These are phyloP conservation scores for Megaceryle torquata DNA, from an alignment of 2,113 vertebrate genomes.

Conservation along the genomic window DNA sequence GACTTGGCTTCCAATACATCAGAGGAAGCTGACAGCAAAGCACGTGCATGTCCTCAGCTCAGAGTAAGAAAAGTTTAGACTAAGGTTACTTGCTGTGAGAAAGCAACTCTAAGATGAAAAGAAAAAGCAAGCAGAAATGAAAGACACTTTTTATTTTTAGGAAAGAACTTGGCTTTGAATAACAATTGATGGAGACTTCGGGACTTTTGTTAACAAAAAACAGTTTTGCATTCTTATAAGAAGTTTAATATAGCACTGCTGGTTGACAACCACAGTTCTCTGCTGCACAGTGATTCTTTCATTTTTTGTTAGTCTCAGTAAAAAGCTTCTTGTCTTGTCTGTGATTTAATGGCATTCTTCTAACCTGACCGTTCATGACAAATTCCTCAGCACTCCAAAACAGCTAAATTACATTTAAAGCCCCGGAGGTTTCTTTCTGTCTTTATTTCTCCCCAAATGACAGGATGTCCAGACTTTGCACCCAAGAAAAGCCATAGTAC, in stretches of 20 bases:
- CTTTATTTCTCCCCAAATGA: background rate
- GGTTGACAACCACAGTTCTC: background rate
- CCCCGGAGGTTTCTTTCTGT: background rate
- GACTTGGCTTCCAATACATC: background rate
- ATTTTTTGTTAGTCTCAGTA: background rate
- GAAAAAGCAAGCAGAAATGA: background rate
- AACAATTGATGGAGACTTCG: background rate
- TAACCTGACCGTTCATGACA: background rate
- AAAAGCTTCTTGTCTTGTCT: conserved; percentile 4
- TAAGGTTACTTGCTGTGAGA: background rate
- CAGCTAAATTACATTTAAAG: background rate
- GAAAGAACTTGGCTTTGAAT: background rate
- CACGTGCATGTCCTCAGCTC: background rate
- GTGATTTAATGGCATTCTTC: conserved; percentile 21
- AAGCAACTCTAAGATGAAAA: background rate
- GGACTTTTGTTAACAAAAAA: background rate
- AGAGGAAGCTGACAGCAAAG: background rate
- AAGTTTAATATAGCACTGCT: background rate
- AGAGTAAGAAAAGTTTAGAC: background rate
- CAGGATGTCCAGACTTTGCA: background rate
- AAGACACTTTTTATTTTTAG: background rate
- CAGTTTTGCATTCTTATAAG: background rate
- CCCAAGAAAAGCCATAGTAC: background rate
- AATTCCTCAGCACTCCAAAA: conserved; percentile 11
- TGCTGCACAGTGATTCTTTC: background rate